phyloP scores from a whole-genome alignment of 1,140 invertebrate genomes.

The Mercenaria mercenaria region DNA sequence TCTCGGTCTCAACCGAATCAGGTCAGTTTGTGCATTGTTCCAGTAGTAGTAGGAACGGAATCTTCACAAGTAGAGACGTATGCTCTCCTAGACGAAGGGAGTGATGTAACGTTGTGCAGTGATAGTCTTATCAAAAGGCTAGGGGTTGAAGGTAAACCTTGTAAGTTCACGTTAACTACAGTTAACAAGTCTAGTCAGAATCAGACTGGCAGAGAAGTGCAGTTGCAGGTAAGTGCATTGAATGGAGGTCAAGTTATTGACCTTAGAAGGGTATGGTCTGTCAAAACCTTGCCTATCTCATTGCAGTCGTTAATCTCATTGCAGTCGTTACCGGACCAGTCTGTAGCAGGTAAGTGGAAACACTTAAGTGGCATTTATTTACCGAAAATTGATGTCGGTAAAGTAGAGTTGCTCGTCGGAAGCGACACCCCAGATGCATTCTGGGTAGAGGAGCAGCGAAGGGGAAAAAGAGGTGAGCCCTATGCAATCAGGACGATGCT shows the following conservation, averaged over 20 bases:
- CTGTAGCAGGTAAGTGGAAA: conserved; percentile 25
- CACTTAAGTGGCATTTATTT: conserved; percentile 24
- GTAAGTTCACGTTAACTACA: conserved; percentile 32
- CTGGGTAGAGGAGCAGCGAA: conserved; percentile 21
- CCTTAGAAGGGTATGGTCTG: conserved; percentile 18
- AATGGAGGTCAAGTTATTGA: not conserved
- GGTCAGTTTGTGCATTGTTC: conserved; percentile 1
- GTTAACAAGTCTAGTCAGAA: conserved; percentile 15
- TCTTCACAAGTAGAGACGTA: conserved; percentile 7
- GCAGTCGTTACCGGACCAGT: not conserved
- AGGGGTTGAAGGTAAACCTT: conserved; percentile 2
- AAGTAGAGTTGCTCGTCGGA: conserved; percentile 33
- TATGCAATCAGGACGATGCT: not conserved
- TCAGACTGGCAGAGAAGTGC: not conserved
- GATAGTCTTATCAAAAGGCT: conserved; percentile 15
- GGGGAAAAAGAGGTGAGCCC: conserved; percentile 5
- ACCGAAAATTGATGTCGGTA: not conserved
- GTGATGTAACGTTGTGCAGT: conserved; percentile 38
- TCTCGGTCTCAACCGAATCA: conserved; percentile 2
- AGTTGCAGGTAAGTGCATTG: conserved; percentile 29
- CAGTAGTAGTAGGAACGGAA: not conserved
- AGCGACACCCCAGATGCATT: conserved; percentile 36
- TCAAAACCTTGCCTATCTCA: conserved; percentile 28
- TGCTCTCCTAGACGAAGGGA: conserved; percentile 44
- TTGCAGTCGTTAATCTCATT: too few relatives aligned